Evolutionary conservation across 2,113 vertebrate species (phyloP).

Genomic region (Lathamus discolor): DNA sequence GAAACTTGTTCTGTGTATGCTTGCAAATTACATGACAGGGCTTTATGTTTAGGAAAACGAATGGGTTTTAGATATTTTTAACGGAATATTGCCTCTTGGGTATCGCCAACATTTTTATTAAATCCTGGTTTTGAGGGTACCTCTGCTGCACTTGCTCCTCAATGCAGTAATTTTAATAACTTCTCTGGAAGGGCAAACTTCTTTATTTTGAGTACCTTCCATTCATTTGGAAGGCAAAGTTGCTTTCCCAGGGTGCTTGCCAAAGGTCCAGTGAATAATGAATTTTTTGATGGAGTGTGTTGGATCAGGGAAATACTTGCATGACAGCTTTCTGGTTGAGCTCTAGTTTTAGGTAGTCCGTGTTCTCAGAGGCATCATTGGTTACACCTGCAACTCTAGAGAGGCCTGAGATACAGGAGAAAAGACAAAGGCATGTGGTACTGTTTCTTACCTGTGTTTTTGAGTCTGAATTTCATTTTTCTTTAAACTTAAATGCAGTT

Average conservation of each 20-base stretch:
- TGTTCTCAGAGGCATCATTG: not conserved
- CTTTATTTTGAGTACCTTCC: not conserved
- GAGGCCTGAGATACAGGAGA: not conserved
- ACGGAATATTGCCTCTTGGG: not conserved
- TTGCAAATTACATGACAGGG: accelerated
- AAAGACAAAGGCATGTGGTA: not conserved
- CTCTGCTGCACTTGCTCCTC: not conserved
- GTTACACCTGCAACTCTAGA: not conserved
- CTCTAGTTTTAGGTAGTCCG: not conserved
- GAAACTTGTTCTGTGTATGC: too few relatives aligned
- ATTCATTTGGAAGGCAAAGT: constrained; percentile 1
- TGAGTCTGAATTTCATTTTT: not conserved
- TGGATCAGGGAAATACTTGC: constrained; percentile 30
- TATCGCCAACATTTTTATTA: not conserved
- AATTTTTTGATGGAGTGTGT: not conserved
- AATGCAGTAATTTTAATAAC: not conserved
- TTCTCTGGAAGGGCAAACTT: constrained; percentile 22
- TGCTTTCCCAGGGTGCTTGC: constrained; percentile 39
- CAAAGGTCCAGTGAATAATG: constrained; percentile 47
- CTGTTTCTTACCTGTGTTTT: not conserved
- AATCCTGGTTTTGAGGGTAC: not conserved
- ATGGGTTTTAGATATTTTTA: accelerated
- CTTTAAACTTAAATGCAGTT: not conserved
- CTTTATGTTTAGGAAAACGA: not conserved
- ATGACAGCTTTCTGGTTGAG: not conserved